phyloP scores from a whole-genome alignment of 2,113 vertebrate species.

The Phaethornis superciliosus region DNA sequence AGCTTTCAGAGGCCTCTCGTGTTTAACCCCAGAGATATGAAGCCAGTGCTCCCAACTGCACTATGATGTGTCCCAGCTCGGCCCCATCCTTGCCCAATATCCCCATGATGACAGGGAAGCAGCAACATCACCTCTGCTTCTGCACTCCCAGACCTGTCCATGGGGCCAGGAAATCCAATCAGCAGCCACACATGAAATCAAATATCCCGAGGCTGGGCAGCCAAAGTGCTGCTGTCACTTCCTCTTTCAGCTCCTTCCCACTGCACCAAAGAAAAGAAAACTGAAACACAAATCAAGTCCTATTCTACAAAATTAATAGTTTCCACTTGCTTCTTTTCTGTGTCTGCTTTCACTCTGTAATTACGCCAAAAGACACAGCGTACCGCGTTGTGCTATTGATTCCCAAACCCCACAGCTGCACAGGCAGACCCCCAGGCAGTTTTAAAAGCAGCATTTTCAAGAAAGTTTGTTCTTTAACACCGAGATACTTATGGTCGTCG shows the following conservation, averaged over 20 bases:
- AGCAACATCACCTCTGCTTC: background rate
- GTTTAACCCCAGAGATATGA: fast-evolving
- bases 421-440: constrained; percentile 30
- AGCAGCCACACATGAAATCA: background rate
- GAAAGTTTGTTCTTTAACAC: constrained; percentile 26
- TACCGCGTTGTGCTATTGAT: constrained; percentile 43
- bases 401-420: constrained; percentile 50
- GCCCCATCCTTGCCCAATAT: background rate
- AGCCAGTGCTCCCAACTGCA: background rate
- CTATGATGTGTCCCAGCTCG: background rate
- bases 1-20: background rate
- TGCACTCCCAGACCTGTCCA: background rate
- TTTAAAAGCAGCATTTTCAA: constrained; percentile 35
- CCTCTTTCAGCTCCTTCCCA: constrained; percentile 25
- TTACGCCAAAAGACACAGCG: constrained; percentile 29
- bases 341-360: constrained; percentile 28
- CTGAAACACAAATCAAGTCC: constrained; percentile 39
- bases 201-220: background rate
- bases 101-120: background rate
- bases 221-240: background rate
- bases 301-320: constrained; percentile 51
- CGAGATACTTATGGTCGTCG: constrained; percentile 25
- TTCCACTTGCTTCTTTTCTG: constrained; percentile 35
- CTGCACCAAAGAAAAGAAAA: constrained; percentile 1
- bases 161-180: background rate